Base-by-base conservation (phyloP, 2,888 invertebrate species). In the Trichogramma evanescens region DNA sequence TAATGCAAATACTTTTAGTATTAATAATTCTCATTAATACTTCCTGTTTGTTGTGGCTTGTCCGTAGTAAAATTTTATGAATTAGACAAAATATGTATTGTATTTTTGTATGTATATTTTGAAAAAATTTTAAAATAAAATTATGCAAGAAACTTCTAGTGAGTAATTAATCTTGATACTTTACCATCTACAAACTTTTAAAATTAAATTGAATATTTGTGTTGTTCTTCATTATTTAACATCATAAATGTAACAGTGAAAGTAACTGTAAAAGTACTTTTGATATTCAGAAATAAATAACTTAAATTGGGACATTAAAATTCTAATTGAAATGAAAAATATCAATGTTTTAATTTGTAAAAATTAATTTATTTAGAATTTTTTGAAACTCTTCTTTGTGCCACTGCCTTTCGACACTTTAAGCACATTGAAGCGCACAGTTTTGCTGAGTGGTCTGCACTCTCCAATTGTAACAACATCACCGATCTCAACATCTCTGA, bases 381-480 rank as follows among this genome's bases (percentile, higher is more conserved):
- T 99, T 80, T 87, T 91, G 86, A 99, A 99, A 75, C 91, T 91
- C 81, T 98, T 99, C 81, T 90, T 91, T 63, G 93, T 85, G 70
- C 94, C 90, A 69, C 91, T 87, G 74, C 93, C 93, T 80, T 96
- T 98, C 63, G 93, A 89, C 54, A 99, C 95, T 81, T 99, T 99
- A 73, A 99, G 83, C 56, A 99, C 98, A 79, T 99, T 99, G 85
- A 97, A 99, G 75, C 95, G 85, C 63, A 99, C 45, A 45, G 45
- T 45, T 45, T 45, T 45, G n/a, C 45, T 45, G 9, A 74, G 65
- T 55, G 99, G 98, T 74, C 99, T 83, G 85, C 98, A 99, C 83
- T 99, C 98, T 64, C 99, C 99, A 78, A 99, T 91, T 42, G 98
- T 98, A 58, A 95, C 98, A 65, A 97, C 89, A 81, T 99, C 7